Evolutionary conservation across 1,140 invertebrate genomes (phyloP), one percentile per base, ranked within the genome.

Genomic region (Cotesia typhae): DNA sequence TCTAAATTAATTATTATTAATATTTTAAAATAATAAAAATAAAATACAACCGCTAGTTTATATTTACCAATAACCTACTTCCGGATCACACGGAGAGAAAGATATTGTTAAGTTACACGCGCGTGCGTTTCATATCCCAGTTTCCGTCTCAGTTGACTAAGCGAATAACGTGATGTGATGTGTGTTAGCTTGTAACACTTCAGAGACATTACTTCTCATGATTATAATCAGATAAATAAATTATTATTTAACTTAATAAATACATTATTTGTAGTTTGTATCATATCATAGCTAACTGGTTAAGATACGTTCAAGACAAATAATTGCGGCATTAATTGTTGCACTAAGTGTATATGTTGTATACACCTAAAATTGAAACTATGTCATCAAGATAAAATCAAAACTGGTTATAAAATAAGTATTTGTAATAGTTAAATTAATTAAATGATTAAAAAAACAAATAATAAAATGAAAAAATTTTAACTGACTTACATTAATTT

Each of bases 101-200:
- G 41, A 36, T 55, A 9, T 52, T 38, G 69, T n/a, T 28, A 35
- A 63, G 67, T 70, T 70, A 70, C 69, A 53, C 41, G 74, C 70
- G 72, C 73, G 71, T 71, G 76, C 72, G 72, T 76, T 74, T 75
- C 65, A 75, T 75, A 77, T 72, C 75, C 76, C 72, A 77, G 73
- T 76, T 76, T 73, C 35, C 73, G 75, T 77, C 35, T 67, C 69
- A 71, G 55, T 73, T 79, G 75, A 78, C 55, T 77, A 76, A 74
- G 76, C 78, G 77, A 75, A 76, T 76, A 69, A 70, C 60, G 51
- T 65, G 35, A 65, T 55, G 6, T 12, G 12, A 52, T 57, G 17
- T 47, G 41, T 47, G 5, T 47, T 47, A 47, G 41, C 6, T 57
- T 57, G 47, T 38, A 17, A 20, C 67, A 38, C 52, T 68, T 55